Percentiles rank a stretch among this genome's conserved stretches.
These are phyloP conservation scores for Epinotia demarniana DNA, from an alignment of 2,888 invertebrate genomes.

Conservation along the genomic window DNA sequence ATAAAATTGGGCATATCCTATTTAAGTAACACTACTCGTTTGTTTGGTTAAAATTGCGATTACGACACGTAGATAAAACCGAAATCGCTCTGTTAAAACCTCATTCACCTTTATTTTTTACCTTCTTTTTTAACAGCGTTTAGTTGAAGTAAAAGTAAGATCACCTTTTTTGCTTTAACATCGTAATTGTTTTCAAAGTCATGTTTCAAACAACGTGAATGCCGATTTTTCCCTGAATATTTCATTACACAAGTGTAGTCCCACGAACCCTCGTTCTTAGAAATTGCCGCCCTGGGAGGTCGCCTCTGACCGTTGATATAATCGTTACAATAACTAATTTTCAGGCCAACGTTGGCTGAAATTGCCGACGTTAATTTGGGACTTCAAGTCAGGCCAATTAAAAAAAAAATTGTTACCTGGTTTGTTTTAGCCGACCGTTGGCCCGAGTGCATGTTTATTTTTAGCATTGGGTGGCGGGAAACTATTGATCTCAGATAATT, in stretches of 20 bases:
- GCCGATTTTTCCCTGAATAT: slow-evolving; percentile 21
- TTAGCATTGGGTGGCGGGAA: not conserved
- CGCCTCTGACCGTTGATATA: slow-evolving; percentile 12
- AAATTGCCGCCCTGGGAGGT: slow-evolving; percentile 26
- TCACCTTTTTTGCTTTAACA: not conserved
- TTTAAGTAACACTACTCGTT: slow-evolving; percentile 14
- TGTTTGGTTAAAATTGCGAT: slow-evolving; percentile 15
- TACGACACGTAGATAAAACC: not conserved
- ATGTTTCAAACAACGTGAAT: not conserved
- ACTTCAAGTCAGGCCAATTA: slow-evolving; percentile 8
- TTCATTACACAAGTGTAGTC: slow-evolving; percentile 18
- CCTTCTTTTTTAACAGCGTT: not conserved
- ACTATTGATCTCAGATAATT: slow-evolving; percentile 7
- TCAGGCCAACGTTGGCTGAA: not conserved
- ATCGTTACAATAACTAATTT: slow-evolving; percentile 31
- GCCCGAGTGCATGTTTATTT: slow-evolving; percentile 16
- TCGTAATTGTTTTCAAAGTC: not conserved
- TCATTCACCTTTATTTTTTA: not conserved
- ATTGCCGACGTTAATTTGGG: slow-evolving; percentile 2
- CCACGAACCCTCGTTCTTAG: slow-evolving; percentile 28
- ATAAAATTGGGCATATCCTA: slow-evolving; percentile 16
- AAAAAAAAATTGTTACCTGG: not conserved
- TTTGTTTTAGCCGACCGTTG: slow-evolving; percentile 10
- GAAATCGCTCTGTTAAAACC: not conserved
- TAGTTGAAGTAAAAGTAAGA: not conserved